Percentiles rank a stretch among this genome's conserved stretches.
Evolutionary conservation across 2,113 vertebrate genomes (phyloP).

Genomic region (Empidonax traillii): DNA sequence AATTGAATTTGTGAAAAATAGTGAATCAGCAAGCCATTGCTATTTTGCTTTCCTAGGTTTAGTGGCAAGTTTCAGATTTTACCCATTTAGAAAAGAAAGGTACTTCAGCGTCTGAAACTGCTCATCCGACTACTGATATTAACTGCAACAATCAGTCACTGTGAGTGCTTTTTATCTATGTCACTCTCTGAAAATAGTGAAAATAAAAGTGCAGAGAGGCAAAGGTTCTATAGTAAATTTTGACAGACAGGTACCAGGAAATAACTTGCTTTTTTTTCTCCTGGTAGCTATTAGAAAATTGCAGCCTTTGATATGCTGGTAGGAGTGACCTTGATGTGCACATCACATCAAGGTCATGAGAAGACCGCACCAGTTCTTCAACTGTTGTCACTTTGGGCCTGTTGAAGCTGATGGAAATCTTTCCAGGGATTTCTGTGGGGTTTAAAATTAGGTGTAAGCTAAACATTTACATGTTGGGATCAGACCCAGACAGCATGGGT

Average conservation of each 20-base stretch:
- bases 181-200: background rate
- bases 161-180: background rate
- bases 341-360: background rate
- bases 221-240: background rate
- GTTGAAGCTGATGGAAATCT: background rate
- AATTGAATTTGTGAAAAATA: background rate
- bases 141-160: background rate
- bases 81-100: background rate
- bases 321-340: rapidly evolving
- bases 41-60: background rate
- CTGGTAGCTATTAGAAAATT: background rate
- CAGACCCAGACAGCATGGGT: too few species aligned
- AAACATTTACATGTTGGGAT: background rate
- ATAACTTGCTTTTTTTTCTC: background rate
- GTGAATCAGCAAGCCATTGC: background rate
- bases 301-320: background rate
- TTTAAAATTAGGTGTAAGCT: background rate
- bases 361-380: background rate
- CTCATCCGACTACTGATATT: background rate
- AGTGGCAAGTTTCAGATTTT: background rate
- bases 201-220: background rate
- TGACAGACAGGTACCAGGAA: background rate
- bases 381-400: background rate
- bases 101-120: background rate
- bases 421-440: background rate